Conservation (phyloP, 2,888 invertebrate genomes). For the Ophraella communa region DNA sequence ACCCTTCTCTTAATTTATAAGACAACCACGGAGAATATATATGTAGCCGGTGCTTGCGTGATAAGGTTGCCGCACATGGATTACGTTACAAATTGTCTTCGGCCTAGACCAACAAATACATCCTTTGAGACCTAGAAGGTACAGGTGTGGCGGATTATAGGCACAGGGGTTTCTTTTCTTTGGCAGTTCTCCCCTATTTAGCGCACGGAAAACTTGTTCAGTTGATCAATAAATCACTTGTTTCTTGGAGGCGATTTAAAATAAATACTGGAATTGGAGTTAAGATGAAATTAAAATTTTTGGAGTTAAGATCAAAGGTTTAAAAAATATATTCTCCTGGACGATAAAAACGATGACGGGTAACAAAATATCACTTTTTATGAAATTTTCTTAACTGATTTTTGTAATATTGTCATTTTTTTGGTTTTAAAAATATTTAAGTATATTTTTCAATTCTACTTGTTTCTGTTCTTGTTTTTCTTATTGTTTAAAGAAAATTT, state of each 20-base stretch:
- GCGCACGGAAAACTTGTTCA: not conserved
- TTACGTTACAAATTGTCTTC: slow-evolving; percentile 3
- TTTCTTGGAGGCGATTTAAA: not conserved
- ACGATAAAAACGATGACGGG: no score
- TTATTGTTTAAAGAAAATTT: no score
- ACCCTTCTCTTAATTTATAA: not conserved
- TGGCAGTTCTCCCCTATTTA: not conserved
- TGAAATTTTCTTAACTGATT: no score
- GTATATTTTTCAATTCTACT: no score
- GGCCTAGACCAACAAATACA: not conserved
- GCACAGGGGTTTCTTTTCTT: not conserved
- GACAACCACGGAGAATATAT: not conserved
- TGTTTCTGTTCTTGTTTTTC: no score
- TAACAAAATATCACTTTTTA: no score
- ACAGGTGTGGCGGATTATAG: not conserved
- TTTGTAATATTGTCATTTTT: no score
- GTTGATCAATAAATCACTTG: not conserved
- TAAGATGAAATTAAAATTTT: no score
- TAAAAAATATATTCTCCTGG: no score
- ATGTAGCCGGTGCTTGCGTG: not conserved
- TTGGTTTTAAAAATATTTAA: no score
- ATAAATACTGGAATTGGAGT: not conserved
- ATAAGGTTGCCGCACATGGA: slow-evolving; percentile 1
- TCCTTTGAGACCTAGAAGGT: slow-evolving; percentile 4
- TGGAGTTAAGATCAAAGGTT: no score